phyloP scores from a whole-genome alignment of 2,797 vertebrate genomes.

The Clarias pachynema region DNA sequence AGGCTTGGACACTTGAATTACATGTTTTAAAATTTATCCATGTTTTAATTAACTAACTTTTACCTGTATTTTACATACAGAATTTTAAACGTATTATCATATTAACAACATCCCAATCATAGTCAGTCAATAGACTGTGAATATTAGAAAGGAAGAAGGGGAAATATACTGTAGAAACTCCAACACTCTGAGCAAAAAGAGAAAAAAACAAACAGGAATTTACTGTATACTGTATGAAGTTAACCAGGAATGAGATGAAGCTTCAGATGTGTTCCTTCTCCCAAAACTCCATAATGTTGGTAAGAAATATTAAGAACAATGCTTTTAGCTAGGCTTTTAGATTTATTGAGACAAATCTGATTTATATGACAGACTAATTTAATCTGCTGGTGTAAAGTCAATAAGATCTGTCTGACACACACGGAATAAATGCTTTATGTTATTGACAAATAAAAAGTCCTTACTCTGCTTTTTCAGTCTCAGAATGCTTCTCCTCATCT shows the following conservation, averaged over 20 bases:
- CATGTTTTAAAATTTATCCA: background rate
- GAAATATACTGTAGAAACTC: background rate
- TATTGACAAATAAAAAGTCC: background rate
- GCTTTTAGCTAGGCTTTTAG: background rate
- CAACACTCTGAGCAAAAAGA: too few relatives aligned
- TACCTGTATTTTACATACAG: background rate
- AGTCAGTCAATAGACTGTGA: background rate
- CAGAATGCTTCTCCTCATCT: slow-evolving; percentile 34
- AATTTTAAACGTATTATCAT: background rate
- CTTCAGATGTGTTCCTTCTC: background rate
- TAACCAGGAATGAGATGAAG: background rate
- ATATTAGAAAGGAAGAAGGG: background rate
- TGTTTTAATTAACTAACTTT: background rate
- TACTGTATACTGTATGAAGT: background rate
- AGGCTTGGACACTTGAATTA: background rate
- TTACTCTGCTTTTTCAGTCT: slow-evolving; percentile 63
- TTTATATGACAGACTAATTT: background rate
- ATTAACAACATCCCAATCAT: background rate
- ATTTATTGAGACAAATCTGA: background rate
- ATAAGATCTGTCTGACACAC: background rate
- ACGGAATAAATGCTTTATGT: background rate
- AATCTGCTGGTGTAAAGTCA: background rate
- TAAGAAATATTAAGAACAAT: background rate
- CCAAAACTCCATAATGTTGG: background rate
- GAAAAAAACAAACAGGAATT: background rate